Base-by-base conservation (phyloP, 2,797 vertebrate species). In the Pipistrellus nathusii region DNA sequence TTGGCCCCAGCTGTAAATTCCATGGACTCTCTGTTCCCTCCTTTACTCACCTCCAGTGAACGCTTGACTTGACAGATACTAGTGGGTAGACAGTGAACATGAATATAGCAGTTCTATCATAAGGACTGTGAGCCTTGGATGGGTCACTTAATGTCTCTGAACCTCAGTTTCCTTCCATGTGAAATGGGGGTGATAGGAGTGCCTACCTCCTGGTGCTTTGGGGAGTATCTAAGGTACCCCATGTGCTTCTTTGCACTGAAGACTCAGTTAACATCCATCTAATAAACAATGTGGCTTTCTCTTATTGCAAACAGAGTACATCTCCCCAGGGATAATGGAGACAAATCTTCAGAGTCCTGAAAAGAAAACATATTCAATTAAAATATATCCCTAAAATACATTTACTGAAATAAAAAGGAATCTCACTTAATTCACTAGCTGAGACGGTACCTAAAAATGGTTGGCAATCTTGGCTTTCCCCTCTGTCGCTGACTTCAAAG, bases 321-420 rank as follows among this genome's bases (percentile, higher is more conserved):
- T 76, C 38, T 95, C 38, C 80, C 44, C 3, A 14, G 25, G 75
- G 62, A 93, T 91, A 41, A 87, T 57, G 77, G 75, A 90, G 46
- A 66, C 46, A 92, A 46, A 68, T 90, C 77, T 84, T 96, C 83
- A 72, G 78, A 84, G 73, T 92, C 78, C 94, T 97, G 77, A 41
- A 95, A 94, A 88, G 59, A 86, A 81, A 94, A 94, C 48, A 73
- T 15, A 93, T 53, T 94, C 41, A 69, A 32, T 94, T 90, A 94
- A 94, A 95, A 51, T 48, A 76, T 77, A 78, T 72, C 53, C n/a
- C 35, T 81, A 94, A 93, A 87, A 72, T 18, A 90, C 46, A 53
- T 75, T 95, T 82, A 92, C 30, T 90, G 25, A 92, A 91, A 90
- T 20, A 80, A 51, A 78, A 93, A 71, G 11, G 6, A 88, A 80